phyloP scores from a whole-genome alignment of 2,888 invertebrate genomes.

The Pristionchus arcanus region DNA sequence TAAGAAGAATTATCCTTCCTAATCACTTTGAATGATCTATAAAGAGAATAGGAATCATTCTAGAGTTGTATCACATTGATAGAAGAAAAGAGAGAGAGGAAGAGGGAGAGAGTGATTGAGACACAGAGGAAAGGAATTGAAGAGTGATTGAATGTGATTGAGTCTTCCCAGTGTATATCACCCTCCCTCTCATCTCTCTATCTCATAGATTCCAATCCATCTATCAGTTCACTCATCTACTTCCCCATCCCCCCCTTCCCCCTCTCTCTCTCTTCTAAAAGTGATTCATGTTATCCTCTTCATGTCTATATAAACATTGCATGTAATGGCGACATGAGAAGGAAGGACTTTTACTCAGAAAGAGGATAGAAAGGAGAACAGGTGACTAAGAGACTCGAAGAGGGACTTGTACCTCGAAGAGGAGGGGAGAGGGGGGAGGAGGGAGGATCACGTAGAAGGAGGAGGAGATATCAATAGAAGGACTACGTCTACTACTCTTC shows the following conservation, averaged over 20 bases:
- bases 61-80: background rate
- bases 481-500: background rate
- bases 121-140: background rate
- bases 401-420: constrained; percentile 43
- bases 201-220: background rate
- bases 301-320: constrained; percentile 24
- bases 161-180: background rate
- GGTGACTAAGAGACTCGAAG: background rate
- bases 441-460: background rate
- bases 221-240: background rate
- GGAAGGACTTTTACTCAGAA: background rate
- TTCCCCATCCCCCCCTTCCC: too few species aligned
- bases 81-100: constrained; percentile 41
- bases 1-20: too few species aligned
- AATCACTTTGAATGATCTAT: background rate
- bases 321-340: constrained; percentile 42
- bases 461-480: constrained; percentile 10
- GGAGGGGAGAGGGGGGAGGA: constrained; percentile 1
- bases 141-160: background rate
- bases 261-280: constrained; percentile 42
- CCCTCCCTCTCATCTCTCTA: constrained; percentile 1
- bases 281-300: background rate
- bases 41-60: background rate
- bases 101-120: constrained; percentile 35
- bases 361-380: constrained; percentile 4